phyloP scores from a whole-genome alignment of 35 echinoderm and acorn worm genomes.

The Ptychodera flava region DNA sequence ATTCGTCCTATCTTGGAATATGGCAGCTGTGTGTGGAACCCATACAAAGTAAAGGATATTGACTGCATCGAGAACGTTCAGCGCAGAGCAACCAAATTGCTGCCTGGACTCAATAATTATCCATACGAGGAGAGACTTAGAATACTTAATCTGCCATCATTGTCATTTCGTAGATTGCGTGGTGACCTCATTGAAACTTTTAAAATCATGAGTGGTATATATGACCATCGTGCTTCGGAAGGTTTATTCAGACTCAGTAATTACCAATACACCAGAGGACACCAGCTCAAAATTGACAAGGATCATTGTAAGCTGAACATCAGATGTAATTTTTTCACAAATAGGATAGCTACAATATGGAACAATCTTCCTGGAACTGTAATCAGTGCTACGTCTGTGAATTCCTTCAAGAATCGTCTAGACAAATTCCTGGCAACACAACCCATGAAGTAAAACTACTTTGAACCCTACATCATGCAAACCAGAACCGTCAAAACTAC shows the following conservation, averaged over 20 bases:
- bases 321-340: constrained; percentile 23
- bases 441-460: not conserved
- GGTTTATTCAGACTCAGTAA: not conserved
- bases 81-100: too few species aligned
- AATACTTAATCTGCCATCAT: too few species aligned
- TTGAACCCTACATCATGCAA: not conserved
- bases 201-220: constrained; percentile 32
- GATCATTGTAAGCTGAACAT: constrained; percentile 13
- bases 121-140: too few species aligned
- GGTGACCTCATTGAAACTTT: constrained; percentile 45
- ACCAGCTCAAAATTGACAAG: not conserved
- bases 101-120: too few species aligned
- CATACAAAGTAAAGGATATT: too few species aligned
- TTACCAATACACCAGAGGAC: not conserved
- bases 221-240: not conserved
- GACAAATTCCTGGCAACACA: not conserved
- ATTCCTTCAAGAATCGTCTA: constrained; percentile 20
- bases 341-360: constrained; percentile 29
- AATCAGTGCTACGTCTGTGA: constrained; percentile 15
- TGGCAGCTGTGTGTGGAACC: too few species aligned
- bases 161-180: constrained; percentile 34
- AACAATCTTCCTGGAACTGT: constrained; percentile 17
- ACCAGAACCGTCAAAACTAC: not conserved
- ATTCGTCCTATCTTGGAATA: too few species aligned
- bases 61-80: too few species aligned